These are phyloP conservation scores for Sitobion miscanthi DNA, from an alignment of 1,140 invertebrate species.

Conservation along the genomic window DNA sequence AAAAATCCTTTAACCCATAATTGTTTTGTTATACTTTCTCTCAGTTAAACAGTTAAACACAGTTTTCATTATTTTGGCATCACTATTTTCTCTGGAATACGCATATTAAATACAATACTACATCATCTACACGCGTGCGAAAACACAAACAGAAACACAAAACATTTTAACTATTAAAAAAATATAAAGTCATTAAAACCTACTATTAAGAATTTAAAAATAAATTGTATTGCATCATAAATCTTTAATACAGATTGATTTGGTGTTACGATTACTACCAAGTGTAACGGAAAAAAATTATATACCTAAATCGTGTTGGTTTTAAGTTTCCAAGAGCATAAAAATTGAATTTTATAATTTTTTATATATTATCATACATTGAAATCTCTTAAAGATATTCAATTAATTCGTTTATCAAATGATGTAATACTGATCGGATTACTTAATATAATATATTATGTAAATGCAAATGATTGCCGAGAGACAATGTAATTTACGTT, in stretches of 20 bases:
- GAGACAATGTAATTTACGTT: constrained; percentile 6
- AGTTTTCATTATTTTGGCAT: not conserved
- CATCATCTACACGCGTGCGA: not conserved
- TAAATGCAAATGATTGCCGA: not conserved
- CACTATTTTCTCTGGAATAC: not conserved
- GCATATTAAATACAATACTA: not conserved
- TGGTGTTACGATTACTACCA: not conserved
- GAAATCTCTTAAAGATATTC: not conserved
- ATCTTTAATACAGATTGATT: not conserved
- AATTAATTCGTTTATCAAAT: not conserved
- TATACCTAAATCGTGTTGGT: not conserved
- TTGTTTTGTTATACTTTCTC: not conserved
- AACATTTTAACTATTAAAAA: not conserved
- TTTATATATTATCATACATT: too few relatives aligned
- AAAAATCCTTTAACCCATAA: not conserved
- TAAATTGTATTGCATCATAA: not conserved
- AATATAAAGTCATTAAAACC: not conserved
- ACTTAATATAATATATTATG: not conserved
- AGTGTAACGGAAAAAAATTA: not conserved
- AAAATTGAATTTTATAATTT: not conserved
- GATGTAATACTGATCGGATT: not conserved
- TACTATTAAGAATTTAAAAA: not conserved
- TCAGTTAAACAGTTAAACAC: not conserved
- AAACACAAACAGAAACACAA: not conserved
- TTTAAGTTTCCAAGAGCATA: not conserved